Evolutionary conservation across 2,888 invertebrate species (phyloP).

Genomic region (Lepetodrilus schrolli): DNA sequence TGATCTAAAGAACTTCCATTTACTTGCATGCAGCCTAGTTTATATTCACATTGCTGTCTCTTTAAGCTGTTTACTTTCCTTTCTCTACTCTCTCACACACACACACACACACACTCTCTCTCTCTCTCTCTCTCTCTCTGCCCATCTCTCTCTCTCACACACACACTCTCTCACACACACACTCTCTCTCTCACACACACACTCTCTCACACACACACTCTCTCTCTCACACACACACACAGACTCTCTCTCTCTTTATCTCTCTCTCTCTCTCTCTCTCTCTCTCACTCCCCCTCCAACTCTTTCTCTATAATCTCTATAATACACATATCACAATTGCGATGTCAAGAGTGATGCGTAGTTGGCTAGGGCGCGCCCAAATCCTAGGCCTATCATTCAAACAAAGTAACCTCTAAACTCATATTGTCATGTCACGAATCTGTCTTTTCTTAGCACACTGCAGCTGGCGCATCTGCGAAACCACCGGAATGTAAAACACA

Average conservation of each 20-base stretch:
- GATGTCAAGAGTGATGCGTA: too few relatives aligned
- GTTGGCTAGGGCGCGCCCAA: too few relatives aligned
- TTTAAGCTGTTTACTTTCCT: background rate
- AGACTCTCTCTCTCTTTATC: background rate
- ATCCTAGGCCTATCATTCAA: too few relatives aligned
- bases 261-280: background rate
- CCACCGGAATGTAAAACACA: too few relatives aligned
- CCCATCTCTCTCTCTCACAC: background rate
- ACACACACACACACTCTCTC: background rate
- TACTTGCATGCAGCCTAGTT: too few relatives aligned
- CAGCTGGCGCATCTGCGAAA: too few relatives aligned
- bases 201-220: background rate
- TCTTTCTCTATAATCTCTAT: too few relatives aligned
- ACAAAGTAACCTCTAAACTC: too few relatives aligned
- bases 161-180: background rate
- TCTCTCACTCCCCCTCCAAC: background rate
- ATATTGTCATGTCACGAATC: too few relatives aligned
- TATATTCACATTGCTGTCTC: background rate
- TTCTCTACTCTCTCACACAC: background rate
- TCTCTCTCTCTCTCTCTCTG: slow-evolving; percentile 5
- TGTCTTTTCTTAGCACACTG: too few relatives aligned
- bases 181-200: background rate
- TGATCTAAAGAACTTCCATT: too few relatives aligned
- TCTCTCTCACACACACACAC: background rate
- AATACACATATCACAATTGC: too few relatives aligned